Evolutionary conservation across 2,113 vertebrate genomes (phyloP).

Genomic region (Platysteira castanea): DNA sequence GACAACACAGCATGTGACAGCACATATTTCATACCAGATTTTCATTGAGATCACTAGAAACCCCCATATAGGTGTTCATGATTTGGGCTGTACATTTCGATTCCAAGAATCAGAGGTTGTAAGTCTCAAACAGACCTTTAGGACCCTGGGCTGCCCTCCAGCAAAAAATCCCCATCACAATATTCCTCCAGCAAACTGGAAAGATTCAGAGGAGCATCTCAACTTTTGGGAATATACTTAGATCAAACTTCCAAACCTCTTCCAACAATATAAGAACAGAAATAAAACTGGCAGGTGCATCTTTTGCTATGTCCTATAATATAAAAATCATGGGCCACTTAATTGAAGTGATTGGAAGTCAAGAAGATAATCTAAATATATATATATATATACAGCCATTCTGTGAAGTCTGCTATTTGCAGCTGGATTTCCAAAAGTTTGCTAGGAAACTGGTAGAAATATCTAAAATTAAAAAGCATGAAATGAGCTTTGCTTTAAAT

Average conservation of each 20-base stretch:
- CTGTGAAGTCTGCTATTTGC: neutral
- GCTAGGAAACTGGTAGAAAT: neutral
- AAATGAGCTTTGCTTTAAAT: neutral
- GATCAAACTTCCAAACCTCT: constrained; percentile 36
- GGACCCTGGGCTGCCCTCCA: neutral
- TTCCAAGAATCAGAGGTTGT: constrained; percentile 12
- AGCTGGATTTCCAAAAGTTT: neutral
- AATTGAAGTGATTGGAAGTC: constrained; percentile 8
- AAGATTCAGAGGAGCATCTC: neutral
- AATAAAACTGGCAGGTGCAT: constrained; percentile 54
- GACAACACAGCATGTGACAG: constrained; percentile 24
- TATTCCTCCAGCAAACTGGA: neutral
- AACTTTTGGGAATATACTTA: neutral
- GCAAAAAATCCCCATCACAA: neutral
- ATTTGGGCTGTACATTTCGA: neutral
- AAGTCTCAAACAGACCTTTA: constrained; percentile 12
- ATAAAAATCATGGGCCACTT: neutral
- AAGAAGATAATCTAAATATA: constrained; percentile 9
- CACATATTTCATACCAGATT: neutral
- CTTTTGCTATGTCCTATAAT: neutral
- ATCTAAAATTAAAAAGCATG: neutral
- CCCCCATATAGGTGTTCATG: neutral
- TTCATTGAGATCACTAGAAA: neutral
- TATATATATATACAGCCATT: neutral
- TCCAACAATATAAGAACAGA: neutral